Evolutionary conservation across 2,888 invertebrate species (phyloP).

Genomic region (Aleiodes alternator): DNA sequence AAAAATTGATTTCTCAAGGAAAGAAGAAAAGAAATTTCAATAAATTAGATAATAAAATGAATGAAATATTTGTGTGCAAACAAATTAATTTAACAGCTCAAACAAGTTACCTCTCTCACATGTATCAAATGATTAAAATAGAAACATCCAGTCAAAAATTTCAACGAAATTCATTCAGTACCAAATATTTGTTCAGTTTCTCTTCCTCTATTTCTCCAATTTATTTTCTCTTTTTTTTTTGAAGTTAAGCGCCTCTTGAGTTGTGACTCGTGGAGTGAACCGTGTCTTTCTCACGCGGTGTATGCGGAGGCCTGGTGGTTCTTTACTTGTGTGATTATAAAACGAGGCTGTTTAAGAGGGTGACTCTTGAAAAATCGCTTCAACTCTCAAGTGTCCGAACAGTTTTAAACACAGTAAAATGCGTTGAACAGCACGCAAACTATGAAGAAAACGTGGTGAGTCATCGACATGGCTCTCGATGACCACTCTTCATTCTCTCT

Average conservation of each 20-base stretch:
- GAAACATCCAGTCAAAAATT: neutral
- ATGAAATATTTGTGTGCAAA: no score
- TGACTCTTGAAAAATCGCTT: slow-evolving; percentile 37
- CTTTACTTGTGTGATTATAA: slow-evolving; percentile 24
- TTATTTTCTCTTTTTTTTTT: slow-evolving; percentile 37
- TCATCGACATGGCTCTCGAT: slow-evolving; percentile 38
- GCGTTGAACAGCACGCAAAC: slow-evolving; percentile 9
- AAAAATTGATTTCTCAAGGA: no score
- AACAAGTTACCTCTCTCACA: neutral
- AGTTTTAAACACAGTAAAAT: neutral
- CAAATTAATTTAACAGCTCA: no score
- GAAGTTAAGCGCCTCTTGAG: slow-evolving; percentile 25
- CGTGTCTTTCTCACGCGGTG: slow-evolving; percentile 29
- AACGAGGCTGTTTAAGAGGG: slow-evolving; percentile 26
- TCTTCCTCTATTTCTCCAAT: slow-evolving; percentile 35
- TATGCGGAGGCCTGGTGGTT: slow-evolving; percentile 1
- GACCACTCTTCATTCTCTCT: slow-evolving; percentile 36
- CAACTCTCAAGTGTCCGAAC: slow-evolving; percentile 20
- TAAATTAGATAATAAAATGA: no score
- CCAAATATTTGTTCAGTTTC: slow-evolving; percentile 42
- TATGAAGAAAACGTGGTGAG: slow-evolving; percentile 20
- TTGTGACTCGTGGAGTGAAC: slow-evolving; percentile 17
- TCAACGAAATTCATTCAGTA: slow-evolving; percentile 40
- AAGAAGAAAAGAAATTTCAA: no score
- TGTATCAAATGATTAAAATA: slow-evolving; percentile 31